A percentile compares a stretch with the other conserved stretches of the same genome.
Evolutionary conservation across 2,888 invertebrate species (phyloP).

Genomic region (Oscheius sp.): DNA sequence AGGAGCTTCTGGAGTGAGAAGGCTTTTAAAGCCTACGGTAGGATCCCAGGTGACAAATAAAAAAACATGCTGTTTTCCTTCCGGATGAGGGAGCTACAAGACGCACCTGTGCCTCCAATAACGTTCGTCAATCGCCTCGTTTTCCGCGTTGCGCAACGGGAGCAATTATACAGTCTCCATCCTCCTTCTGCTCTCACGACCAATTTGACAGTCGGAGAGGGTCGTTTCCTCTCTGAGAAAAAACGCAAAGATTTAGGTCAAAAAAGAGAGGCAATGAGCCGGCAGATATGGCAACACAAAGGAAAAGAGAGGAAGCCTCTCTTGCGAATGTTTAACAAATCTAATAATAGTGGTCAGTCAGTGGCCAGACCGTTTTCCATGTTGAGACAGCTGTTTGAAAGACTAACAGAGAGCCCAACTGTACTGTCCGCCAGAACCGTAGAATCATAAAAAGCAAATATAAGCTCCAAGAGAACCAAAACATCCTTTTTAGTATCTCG

Average conservation of each 20-base stretch:
- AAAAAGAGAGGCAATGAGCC: not conserved
- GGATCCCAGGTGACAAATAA: no score
- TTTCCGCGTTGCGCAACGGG: conserved; percentile 23
- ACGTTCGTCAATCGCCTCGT: conserved; percentile 8
- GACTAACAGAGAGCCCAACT: conserved; percentile 14
- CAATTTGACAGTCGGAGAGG: conserved; percentile 20
- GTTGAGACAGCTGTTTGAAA: conserved; percentile 19
- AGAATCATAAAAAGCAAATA: conserved; percentile 24
- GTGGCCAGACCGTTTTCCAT: conserved; percentile 14
- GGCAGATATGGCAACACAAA: not conserved
- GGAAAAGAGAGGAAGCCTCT: conserved; percentile 1
- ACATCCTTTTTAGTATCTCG: no score
- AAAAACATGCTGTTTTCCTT: no score
- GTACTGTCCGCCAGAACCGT: conserved; percentile 21
- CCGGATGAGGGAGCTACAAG: no score
- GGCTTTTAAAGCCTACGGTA: no score
- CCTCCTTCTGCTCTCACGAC: conserved; percentile 26
- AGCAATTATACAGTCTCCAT: conserved; percentile 23
- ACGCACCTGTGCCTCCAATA: not conserved
- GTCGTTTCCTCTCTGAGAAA: not conserved
- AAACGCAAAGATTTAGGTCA: conserved; percentile 16
- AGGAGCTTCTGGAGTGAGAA: no score
- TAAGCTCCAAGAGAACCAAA: no score
- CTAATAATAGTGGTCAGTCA: conserved; percentile 29
- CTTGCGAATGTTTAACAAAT: conserved; percentile 3